These are phyloP conservation scores for Leuciscus waleckii DNA, from an alignment of 2,797 vertebrate species.

Conservation along the genomic window DNA sequence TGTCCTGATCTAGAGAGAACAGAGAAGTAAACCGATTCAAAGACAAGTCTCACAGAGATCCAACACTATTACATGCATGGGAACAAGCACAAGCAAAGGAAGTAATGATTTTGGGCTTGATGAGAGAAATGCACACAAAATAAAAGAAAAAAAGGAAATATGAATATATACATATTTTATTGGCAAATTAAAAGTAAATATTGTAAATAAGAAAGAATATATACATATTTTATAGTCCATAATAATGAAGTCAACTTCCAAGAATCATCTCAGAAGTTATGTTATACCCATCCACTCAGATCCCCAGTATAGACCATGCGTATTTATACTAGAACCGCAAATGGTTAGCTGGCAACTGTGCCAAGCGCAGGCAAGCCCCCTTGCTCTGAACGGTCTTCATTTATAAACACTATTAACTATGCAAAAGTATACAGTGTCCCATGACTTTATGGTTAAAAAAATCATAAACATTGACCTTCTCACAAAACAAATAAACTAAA, in stretches of 20 bases:
- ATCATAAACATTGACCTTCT: constrained; percentile 23
- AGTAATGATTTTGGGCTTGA: constrained; percentile 14
- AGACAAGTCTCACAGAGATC: background rate
- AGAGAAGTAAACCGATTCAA: constrained; percentile 51
- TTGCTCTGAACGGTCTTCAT: constrained; percentile 44
- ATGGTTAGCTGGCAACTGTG: constrained; percentile 48
- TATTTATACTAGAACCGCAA: constrained; percentile 56
- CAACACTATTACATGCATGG: constrained; percentile 16
- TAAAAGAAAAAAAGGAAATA: background rate
- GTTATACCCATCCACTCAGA: constrained; percentile 38
- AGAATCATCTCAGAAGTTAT: constrained; percentile 26
- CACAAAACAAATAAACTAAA: constrained; percentile 27
- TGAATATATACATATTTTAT: constrained; percentile 10
- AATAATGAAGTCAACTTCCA: constrained; percentile 3
- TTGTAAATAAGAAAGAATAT: constrained; percentile 10
- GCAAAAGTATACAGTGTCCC: constrained; percentile 9
- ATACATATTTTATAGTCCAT: background rate
- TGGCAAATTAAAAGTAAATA: constrained; percentile 17
- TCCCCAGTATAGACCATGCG: constrained; percentile 50
- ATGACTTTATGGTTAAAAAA: background rate
- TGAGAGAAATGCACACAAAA: constrained; percentile 22
- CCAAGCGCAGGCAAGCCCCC: constrained; percentile 47
- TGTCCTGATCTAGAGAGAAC: constrained; percentile 79
- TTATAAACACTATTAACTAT: constrained; percentile 26
- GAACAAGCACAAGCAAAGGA: constrained; percentile 30